Percentiles rank a stretch among this genome's conserved stretches.
These are phyloP conservation scores for Sarcophaga carnaria DNA, from an alignment of 2,888 invertebrate genomes.

Conservation along the genomic window DNA sequence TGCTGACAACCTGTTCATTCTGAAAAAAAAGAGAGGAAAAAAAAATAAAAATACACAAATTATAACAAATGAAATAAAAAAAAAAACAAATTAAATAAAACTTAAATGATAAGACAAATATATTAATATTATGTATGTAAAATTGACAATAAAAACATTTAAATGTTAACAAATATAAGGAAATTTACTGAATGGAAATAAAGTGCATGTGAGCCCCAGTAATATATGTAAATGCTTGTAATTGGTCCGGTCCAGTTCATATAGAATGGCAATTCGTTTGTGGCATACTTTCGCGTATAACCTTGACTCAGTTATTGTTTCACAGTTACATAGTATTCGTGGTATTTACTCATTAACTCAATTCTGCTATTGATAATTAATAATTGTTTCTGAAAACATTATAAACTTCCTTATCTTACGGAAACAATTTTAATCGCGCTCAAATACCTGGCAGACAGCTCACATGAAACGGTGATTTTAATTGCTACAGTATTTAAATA, in stretches of 20 bases:
- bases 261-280: constrained; percentile 2
- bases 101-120: constrained; percentile 41
- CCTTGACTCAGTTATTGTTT: constrained; percentile 42
- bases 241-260: not conserved
- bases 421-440: not conserved
- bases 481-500: not conserved
- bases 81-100: constrained; percentile 57
- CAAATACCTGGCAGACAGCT: constrained; percentile 9
- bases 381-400: not conserved
- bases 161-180: constrained; percentile 8
- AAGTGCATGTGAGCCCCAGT: not conserved
- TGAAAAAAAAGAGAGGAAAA: constrained; percentile 79
- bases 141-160: constrained; percentile 22
- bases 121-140: constrained; percentile 29
- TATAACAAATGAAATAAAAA: constrained; percentile 61
- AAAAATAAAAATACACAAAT: constrained; percentile 74
- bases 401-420: constrained; percentile 28
- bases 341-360: constrained; percentile 7
- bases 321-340: not conserved
- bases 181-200: constrained; percentile 12
- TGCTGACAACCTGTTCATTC: constrained; percentile 82
- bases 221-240: not conserved
- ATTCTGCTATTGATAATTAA: constrained; percentile 7
- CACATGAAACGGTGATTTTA: not conserved
- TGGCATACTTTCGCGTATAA: constrained; percentile 19